phyloP scores from a whole-genome alignment of 2,113 vertebrate genomes.

The Aptenodytes patagonicus region DNA sequence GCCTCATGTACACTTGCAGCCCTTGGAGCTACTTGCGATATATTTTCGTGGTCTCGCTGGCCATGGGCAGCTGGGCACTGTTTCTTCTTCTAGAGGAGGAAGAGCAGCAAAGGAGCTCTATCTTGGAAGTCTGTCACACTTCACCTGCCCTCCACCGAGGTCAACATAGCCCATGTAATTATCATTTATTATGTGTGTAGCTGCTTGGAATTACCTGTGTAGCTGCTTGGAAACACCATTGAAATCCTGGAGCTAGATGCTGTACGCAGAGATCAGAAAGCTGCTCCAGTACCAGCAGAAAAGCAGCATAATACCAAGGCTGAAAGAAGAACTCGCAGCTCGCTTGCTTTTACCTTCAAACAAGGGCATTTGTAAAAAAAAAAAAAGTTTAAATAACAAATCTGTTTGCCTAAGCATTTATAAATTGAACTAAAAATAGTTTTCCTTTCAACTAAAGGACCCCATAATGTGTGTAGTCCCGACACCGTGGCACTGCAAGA shows the following conservation, averaged over 20 bases:
- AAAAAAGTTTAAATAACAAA: background rate
- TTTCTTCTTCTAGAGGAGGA: background rate
- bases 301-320: background rate
- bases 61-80: background rate
- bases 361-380: background rate
- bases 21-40: background rate
- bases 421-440: background rate
- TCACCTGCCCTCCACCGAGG: background rate
- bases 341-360: background rate
- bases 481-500: background rate
- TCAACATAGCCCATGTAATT: background rate
- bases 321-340: background rate
- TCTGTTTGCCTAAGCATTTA: background rate
- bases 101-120: background rate
- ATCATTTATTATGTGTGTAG: background rate
- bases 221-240: background rate
- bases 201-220: background rate
- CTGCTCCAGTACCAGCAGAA: background rate
- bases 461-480: rapidly evolving
- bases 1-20: background rate
- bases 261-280: background rate
- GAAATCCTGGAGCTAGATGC: background rate
- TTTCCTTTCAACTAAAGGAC: background rate
- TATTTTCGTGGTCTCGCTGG: rapidly evolving
- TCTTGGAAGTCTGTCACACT: background rate